phyloP scores from a whole-genome alignment of 2,113 vertebrate species.

The Lepisosteus oculatus region DNA sequence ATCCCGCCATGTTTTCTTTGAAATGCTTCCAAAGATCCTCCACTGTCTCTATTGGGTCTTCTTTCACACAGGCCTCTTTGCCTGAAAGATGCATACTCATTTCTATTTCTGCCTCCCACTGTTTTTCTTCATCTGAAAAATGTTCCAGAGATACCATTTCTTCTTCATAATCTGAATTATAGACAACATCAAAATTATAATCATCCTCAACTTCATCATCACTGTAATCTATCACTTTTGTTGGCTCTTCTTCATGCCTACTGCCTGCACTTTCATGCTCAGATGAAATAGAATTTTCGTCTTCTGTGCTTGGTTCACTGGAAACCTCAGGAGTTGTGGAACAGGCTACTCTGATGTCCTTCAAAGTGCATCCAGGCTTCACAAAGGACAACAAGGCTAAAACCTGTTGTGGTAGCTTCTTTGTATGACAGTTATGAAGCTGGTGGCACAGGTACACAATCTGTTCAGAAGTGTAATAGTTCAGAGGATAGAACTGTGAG shows the following conservation, averaged over 20 bases:
- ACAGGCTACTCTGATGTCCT: conserved; percentile 51
- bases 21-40: conserved; percentile 58
- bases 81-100: neutral
- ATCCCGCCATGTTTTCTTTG: conserved; percentile 41
- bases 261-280: neutral
- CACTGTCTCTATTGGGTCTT: conserved; percentile 21
- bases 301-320: neutral
- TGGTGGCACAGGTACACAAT: conserved; percentile 62
- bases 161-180: too few relatives aligned
- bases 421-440: conserved; percentile 44
- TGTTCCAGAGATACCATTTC: conserved; percentile 28
- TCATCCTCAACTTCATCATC: conserved; percentile 4
- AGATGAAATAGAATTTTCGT: neutral
- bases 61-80: neutral
- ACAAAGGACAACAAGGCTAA: conserved; percentile 58
- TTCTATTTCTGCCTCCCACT: conserved; percentile 27
- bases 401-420: conserved; percentile 41
- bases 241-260: conserved; percentile 3
- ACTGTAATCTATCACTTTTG: conserved; percentile 4
- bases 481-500: conserved; percentile 52
- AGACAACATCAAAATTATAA: too few relatives aligned
- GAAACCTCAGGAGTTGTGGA: neutral
- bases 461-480: conserved; percentile 66
- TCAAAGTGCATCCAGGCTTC: conserved; percentile 48
- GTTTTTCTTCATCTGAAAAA: conserved; percentile 24